phyloP scores from a whole-genome alignment of 2,888 invertebrate genomes.

The Acrocera orbiculus region DNA sequence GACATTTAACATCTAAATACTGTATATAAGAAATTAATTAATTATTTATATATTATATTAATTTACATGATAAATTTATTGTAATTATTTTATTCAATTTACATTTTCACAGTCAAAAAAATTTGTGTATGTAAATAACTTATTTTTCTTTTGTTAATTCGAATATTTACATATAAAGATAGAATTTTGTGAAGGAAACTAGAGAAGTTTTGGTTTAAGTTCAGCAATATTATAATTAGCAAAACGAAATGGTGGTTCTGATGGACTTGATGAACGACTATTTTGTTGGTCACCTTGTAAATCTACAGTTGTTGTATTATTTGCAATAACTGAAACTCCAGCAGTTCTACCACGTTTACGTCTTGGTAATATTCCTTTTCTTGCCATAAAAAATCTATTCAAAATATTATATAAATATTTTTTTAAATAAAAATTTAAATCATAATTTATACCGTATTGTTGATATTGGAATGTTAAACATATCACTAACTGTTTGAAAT shows the following conservation, averaged over 20 bases:
- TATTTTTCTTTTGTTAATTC: too few species aligned
- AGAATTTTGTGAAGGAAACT: too few species aligned
- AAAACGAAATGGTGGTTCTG: constrained; percentile 56
- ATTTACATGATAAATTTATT: too few species aligned
- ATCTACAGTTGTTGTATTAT: constrained; percentile 13
- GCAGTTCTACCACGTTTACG: constrained; percentile 61
- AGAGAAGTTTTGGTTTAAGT: constrained; percentile 15
- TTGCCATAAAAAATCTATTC: constrained; percentile 64
- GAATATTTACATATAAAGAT: too few species aligned
- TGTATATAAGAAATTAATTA: too few species aligned
- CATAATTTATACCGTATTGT: constrained; percentile 57
- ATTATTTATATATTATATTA: too few species aligned
- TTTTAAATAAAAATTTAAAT: not conserved
- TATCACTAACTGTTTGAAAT: constrained; percentile 72
- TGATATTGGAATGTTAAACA: constrained; percentile 74
- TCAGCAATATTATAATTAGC: constrained; percentile 58
- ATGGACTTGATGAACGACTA: constrained; percentile 41
- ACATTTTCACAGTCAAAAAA: too few species aligned
- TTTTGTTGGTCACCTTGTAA: constrained; percentile 9
- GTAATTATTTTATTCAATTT: too few species aligned
- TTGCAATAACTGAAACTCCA: constrained; percentile 12
- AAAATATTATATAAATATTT: not conserved
- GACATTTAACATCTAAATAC: too few species aligned
- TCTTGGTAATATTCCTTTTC: constrained; percentile 63
- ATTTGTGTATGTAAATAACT: too few species aligned